These are phyloP conservation scores for Tauraco hartlaubi DNA, from an alignment of 2,797 vertebrate species.

Conservation along the genomic window DNA sequence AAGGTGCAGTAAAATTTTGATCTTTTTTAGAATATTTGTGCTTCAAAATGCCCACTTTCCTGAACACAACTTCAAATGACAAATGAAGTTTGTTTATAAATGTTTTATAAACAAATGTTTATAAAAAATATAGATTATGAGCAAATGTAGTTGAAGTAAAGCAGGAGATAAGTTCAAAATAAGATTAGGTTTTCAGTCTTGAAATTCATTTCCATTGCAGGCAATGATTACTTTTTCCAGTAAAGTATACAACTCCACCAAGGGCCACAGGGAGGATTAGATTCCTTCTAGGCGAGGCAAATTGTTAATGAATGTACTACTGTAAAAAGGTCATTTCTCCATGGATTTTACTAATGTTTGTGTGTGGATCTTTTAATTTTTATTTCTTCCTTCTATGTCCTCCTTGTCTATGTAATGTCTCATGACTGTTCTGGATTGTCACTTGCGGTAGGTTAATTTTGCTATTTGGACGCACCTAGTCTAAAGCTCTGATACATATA, in stretches of 20 bases:
- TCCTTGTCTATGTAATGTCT: slow-evolving; percentile 99
- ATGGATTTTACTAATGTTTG: slow-evolving; percentile 83
- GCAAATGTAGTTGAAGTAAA: background rate
- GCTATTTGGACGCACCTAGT: slow-evolving; percentile 91
- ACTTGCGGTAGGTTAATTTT: slow-evolving; percentile 98
- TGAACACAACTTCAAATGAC: background rate
- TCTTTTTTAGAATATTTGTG: background rate
- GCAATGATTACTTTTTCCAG: background rate
- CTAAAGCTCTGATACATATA: slow-evolving; percentile 89
- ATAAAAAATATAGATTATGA: background rate
- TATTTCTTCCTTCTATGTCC: slow-evolving; percentile 99
- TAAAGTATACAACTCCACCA: background rate
- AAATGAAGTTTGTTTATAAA: too few species aligned
- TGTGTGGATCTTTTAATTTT: slow-evolving; percentile 99
- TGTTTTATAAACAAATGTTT: too few species aligned
- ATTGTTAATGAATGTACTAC: background rate
- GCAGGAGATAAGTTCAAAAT: background rate
- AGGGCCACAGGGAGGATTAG: background rate
- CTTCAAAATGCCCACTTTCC: background rate
- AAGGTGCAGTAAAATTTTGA: background rate
- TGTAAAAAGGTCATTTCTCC: slow-evolving; percentile 91
- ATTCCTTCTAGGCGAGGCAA: background rate
- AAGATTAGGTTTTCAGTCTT: background rate
- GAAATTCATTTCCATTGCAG: background rate
- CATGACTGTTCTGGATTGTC: slow-evolving; percentile 99